A percentile compares a stretch with the other conserved stretches of the same genome.
Evolutionary conservation across 1,140 invertebrate genomes (phyloP).

Genomic region (Pectinophora gossypiella): DNA sequence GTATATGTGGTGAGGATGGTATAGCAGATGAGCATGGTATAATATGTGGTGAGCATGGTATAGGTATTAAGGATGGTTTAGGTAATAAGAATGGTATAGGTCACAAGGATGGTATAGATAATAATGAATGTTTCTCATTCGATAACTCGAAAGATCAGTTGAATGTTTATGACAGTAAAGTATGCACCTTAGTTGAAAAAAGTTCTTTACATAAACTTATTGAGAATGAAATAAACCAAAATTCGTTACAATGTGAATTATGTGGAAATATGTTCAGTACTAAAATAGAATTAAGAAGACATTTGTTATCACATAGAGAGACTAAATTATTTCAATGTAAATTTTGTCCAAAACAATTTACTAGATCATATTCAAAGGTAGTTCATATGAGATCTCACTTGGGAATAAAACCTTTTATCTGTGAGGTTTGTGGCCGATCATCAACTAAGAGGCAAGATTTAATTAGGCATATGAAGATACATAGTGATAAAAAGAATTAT

Average conservation of each 20-base stretch:
- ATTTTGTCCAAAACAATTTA: constrained; percentile 31
- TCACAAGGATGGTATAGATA: too few relatives aligned
- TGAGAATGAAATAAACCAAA: too few relatives aligned
- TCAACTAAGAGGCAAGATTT: constrained; percentile 38
- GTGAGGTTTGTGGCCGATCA: constrained; percentile 44
- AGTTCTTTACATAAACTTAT: too few relatives aligned
- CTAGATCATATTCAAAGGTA: constrained; percentile 20
- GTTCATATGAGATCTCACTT: constrained; percentile 38
- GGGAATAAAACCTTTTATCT: constrained; percentile 47
- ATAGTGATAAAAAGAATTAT: constrained; percentile 43
- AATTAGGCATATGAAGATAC: constrained; percentile 38
- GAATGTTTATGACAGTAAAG: too few relatives aligned
- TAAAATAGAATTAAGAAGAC: constrained; percentile 71
- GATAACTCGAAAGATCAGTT: too few relatives aligned
- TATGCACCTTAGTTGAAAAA: too few relatives aligned
- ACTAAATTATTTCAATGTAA: constrained; percentile 29
- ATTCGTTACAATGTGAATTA: constrained; percentile 31
- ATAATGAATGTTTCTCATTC: too few relatives aligned
- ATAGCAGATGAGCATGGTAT: too few relatives aligned
- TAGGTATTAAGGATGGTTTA: too few relatives aligned
- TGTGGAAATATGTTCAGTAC: constrained; percentile 77
- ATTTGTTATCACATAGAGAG: constrained; percentile 75
- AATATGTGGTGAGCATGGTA: too few relatives aligned
- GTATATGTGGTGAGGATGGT: too few relatives aligned
- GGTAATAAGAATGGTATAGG: too few relatives aligned